Evolutionary conservation across 1,140 invertebrate species (phyloP).

Genomic region (Homalodisca vitripennis): DNA sequence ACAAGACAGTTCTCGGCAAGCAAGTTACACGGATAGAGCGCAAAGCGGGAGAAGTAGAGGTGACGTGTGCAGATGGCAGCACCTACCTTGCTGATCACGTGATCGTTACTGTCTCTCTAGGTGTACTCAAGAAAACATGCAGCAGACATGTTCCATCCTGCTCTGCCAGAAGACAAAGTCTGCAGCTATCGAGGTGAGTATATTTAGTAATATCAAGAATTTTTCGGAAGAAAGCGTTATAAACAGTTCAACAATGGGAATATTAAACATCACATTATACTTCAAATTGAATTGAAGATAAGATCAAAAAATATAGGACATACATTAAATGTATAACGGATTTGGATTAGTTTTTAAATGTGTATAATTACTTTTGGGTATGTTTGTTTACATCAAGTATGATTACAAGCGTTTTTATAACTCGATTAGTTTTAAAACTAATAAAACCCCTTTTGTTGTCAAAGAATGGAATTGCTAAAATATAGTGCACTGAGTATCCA

Average conservation of each 20-base stretch:
- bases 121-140: constrained; percentile 63
- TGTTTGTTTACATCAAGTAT: no score
- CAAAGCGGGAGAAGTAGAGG: constrained; percentile 41
- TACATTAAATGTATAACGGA: neutral
- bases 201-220: no score
- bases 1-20: constrained; percentile 50
- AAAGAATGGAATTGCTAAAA: no score
- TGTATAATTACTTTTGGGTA: no score
- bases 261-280: no score
- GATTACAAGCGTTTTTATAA: no score
- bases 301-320: neutral
- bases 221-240: neutral
- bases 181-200: constrained; percentile 54
- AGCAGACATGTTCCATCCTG: constrained; percentile 57
- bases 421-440: no score
- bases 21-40: constrained; percentile 53
- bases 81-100: constrained; percentile 60
- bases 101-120: constrained; percentile 66
- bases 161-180: constrained; percentile 58
- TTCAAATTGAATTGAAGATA: neutral
- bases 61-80: constrained; percentile 60
- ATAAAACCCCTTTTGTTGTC: no score
- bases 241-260: no score
- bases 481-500: no score
- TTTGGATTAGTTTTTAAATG: no score